phyloP scores from a whole-genome alignment of 2,113 vertebrate genomes.

The Salvelinus sp. region DNA sequence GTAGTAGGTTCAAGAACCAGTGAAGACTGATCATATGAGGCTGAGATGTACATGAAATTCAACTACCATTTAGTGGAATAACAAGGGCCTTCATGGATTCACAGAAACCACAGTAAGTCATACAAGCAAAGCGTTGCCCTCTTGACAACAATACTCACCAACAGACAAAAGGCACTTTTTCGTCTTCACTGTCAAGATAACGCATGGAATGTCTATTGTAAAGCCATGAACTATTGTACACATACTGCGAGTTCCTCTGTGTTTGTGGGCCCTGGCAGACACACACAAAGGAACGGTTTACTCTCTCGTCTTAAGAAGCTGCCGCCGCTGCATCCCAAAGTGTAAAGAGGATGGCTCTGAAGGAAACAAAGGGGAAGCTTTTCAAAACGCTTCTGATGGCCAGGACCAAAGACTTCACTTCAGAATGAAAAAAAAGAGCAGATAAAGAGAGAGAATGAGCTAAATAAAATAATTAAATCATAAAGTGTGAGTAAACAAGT shows the following conservation, averaged over 20 bases:
- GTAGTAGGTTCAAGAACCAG: slow-evolving; percentile 28
- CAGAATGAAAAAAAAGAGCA: slow-evolving; percentile 25
- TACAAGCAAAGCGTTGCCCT: slow-evolving; percentile 44
- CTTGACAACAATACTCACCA: slow-evolving; percentile 40
- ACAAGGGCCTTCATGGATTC: slow-evolving; percentile 28
- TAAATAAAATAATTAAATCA: slow-evolving; percentile 43
- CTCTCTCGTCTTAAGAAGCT: slow-evolving; percentile 52
- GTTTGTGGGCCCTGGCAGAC: slow-evolving; percentile 48
- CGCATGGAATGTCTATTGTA: slow-evolving; percentile 58
- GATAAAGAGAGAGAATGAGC: slow-evolving; percentile 19
- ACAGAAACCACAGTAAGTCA: slow-evolving; percentile 27
- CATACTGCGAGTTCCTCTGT: slow-evolving; percentile 33
- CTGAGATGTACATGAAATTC: slow-evolving; percentile 2
- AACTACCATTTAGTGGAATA: not conserved
- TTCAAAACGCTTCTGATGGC: slow-evolving; percentile 66
- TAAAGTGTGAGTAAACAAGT: slow-evolving; percentile 62
- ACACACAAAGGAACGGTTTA: slow-evolving; percentile 20
- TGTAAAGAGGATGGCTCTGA: slow-evolving; percentile 44
- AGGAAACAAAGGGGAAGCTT: slow-evolving; percentile 57
- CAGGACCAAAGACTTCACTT: slow-evolving; percentile 60
- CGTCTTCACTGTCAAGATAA: slow-evolving; percentile 70
- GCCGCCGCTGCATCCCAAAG: slow-evolving; percentile 24
- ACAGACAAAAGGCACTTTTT: slow-evolving; percentile 65
- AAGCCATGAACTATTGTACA: slow-evolving; percentile 63
- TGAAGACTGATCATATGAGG: slow-evolving; percentile 2